Evolutionary conservation across 2,888 invertebrate species (phyloP), one percentile per base, ranked within the genome.

Genomic region (Ophion ellenae): DNA sequence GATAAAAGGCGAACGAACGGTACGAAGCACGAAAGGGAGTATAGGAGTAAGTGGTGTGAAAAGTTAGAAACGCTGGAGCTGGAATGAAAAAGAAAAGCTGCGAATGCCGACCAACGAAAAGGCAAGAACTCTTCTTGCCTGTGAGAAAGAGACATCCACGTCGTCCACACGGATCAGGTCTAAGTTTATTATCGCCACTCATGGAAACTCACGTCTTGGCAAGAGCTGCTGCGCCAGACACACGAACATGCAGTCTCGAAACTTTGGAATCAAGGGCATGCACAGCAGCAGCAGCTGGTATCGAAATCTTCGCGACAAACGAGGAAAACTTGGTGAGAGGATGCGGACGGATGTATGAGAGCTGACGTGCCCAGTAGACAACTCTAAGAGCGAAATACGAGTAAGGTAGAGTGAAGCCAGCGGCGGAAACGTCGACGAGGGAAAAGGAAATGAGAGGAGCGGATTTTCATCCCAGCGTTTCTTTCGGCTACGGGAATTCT

Each of bases 401-500:
- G 75, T 17, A 71, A 66, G 66, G 24, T 66, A 53, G 57, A 47
- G 66, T 36, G 47, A 79, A 80, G 61, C 76, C 28, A 53, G 71
- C 64, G 70, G 71, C 79, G 74, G 63, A 71, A 82, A 79, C 79
- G 67, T 80, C 71, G 73, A 53, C 73, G 76, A 76, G 76, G 63
- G 71, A 69, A 71, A 70, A 57, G 75, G 75, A 79, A 81, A 81
- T 81, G 73, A 80, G 79, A 63, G 28, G 75, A 28, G 71, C 64
- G 63, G 71, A 71, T 79, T 79, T 77, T 66, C 59, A 69, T 67
- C 40, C 57, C 75, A 74, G 78, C 70, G 70, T 82, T 82, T 75
- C 81, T 78, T 85, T 79, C 79, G 85, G 75, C 66, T 67, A 66
- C 71, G 63, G 20, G 66, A 83, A 83, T 82, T 73, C 76, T 80